Evolutionary conservation across 1,140 invertebrate species (phyloP).

Genomic region (Heliconius nattereri): DNA sequence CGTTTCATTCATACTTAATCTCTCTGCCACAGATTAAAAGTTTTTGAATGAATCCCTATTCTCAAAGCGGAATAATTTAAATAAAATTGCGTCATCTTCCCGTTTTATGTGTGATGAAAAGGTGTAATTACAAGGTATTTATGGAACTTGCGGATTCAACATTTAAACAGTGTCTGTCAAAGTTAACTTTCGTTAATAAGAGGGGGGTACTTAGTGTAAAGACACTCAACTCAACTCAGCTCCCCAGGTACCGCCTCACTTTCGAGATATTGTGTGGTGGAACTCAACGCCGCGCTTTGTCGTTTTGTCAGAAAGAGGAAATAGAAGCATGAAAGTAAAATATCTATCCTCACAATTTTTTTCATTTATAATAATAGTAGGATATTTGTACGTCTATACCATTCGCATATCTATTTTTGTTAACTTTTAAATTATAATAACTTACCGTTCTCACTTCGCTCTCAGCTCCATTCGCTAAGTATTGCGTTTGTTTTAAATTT

Average conservation of each 20-base stretch:
- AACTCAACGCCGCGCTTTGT: no score
- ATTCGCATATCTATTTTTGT: no score
- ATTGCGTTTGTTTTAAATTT: conserved; percentile 71
- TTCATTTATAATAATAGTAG: no score
- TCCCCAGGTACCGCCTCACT: no score
- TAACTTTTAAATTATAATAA: conserved; percentile 19
- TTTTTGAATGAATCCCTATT: conserved; percentile 38
- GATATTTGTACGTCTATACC: no score
- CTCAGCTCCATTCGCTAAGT: conserved; percentile 69
- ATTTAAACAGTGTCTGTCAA: background rate
- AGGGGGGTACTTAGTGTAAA: no score
- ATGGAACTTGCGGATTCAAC: background rate
- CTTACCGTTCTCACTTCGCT: conserved; percentile 74
- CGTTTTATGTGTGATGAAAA: conserved; percentile 30
- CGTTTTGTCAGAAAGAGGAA: no score
- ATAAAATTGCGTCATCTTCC: conserved; percentile 37
- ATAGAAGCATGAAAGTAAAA: no score
- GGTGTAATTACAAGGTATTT: conserved; percentile 30
- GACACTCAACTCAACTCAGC: no score
- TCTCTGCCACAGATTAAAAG: conserved; percentile 37
- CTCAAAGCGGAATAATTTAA: conserved; percentile 38
- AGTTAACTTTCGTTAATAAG: background rate
- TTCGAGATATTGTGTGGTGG: no score
- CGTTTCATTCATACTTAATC: conserved; percentile 32
- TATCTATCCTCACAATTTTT: no score